phyloP scores from a whole-genome alignment of 2,888 invertebrate genomes.

The Pardosa pseudoannulata region DNA sequence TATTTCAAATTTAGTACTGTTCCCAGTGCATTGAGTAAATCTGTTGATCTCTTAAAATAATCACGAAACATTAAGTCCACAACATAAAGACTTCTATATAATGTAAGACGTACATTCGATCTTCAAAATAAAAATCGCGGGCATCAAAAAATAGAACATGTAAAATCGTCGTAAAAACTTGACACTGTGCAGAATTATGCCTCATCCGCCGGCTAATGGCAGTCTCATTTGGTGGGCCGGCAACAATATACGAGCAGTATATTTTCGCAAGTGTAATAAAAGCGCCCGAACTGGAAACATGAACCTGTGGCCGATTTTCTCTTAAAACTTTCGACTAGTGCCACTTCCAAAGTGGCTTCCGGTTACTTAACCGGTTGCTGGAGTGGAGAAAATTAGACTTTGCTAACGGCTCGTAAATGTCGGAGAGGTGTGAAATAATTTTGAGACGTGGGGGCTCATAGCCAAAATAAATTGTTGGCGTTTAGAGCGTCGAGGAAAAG shows the following conservation, averaged over 20 bases:
- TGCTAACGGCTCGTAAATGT: slow-evolving; percentile 69
- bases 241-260: slow-evolving; percentile 68
- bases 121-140: too few species aligned
- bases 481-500: too few species aligned
- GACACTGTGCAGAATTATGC: slow-evolving; percentile 30
- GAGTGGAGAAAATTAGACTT: slow-evolving; percentile 57
- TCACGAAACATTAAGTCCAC: too few species aligned
- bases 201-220: slow-evolving; percentile 14
- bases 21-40: too few species aligned
- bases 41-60: too few species aligned
- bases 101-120: too few species aligned
- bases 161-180: slow-evolving; percentile 30
- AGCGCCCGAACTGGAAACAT: slow-evolving; percentile 44
- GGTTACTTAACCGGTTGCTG: slow-evolving; percentile 57
- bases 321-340: slow-evolving; percentile 44
- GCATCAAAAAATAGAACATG: too few species aligned
- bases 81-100: too few species aligned
- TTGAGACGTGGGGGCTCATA: slow-evolving; percentile 7
- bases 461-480: neutral
- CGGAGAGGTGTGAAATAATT: slow-evolving; percentile 19
- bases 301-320: slow-evolving; percentile 41
- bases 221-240: slow-evolving; percentile 54
- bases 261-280: slow-evolving; percentile 63
- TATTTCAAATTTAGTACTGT: too few species aligned
- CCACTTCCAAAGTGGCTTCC: slow-evolving; percentile 40